These are phyloP conservation scores for Cnemophilus loriae DNA, from an alignment of 2,113 vertebrate genomes.

Conservation along the genomic window DNA sequence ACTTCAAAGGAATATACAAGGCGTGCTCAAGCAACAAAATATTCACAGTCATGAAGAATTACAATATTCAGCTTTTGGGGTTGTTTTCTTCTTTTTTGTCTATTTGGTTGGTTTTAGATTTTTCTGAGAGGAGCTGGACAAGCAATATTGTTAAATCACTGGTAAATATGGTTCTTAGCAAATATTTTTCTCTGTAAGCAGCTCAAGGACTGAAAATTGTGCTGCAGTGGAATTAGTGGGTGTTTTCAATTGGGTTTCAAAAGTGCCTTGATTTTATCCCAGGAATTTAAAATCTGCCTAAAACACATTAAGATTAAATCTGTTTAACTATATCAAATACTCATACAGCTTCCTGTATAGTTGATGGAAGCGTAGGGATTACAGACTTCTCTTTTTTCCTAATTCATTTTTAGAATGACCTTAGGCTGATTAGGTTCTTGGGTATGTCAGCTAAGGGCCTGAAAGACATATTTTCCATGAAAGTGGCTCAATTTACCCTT, in stretches of 20 bases:
- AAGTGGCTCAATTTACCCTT: not conserved
- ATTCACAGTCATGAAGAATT: not conserved
- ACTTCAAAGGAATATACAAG: not conserved
- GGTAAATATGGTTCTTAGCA: not conserved
- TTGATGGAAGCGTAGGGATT: not conserved
- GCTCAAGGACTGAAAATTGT: not conserved
- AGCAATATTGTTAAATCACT: not conserved
- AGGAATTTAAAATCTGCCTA: not conserved
- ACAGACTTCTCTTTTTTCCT: not conserved
- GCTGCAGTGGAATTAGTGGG: not conserved
- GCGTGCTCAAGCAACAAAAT: not conserved
- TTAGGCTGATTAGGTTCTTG: not conserved
- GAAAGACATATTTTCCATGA: not conserved
- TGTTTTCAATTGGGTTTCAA: not conserved
- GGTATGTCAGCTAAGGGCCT: not conserved
- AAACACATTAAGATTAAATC: not conserved
- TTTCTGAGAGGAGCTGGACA: accelerated
- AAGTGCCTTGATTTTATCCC: not conserved
- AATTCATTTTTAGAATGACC: not conserved
- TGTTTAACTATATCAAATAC: not conserved
- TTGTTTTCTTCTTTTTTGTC: not conserved
- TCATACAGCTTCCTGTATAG: not conserved
- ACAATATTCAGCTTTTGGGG: accelerated
- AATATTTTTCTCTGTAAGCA: not conserved
- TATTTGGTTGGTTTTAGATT: not conserved